phyloP scores from a whole-genome alignment of 2,888 invertebrate genomes.

The Nomada hirtipes region DNA sequence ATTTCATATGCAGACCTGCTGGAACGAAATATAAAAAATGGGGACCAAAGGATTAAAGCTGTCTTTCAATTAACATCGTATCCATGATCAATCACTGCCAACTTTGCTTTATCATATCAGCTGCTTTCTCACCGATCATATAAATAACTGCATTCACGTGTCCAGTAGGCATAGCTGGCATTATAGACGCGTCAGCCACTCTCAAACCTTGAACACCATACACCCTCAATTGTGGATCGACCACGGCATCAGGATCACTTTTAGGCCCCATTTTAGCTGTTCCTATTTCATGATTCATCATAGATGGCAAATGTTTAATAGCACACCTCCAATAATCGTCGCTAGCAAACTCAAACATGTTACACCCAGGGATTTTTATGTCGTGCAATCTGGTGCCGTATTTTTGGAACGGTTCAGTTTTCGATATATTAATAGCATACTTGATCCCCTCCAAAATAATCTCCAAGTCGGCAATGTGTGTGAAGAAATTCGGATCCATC shows the following conservation, averaged over 20 bases:
- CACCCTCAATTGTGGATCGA: slow-evolving; percentile 85
- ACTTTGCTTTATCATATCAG: slow-evolving; percentile 86
- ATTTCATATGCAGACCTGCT: no score
- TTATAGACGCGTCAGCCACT: slow-evolving; percentile 87
- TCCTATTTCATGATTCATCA: slow-evolving; percentile 88
- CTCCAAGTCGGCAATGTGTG: slow-evolving; percentile 85
- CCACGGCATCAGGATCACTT: slow-evolving; percentile 86
- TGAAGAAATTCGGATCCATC: slow-evolving; percentile 93
- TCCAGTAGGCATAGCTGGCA: slow-evolving; percentile 86
- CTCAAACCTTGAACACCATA: slow-evolving; percentile 85
- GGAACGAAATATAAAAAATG: neutral
- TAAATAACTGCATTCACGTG: slow-evolving; percentile 86
- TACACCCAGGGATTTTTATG: slow-evolving; percentile 86
- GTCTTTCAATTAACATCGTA: neutral
- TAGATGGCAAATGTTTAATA: slow-evolving; percentile 86
- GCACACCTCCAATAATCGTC: slow-evolving; percentile 89
- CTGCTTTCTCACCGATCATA: slow-evolving; percentile 87
- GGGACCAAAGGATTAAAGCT: neutral
- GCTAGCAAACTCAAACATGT: slow-evolving; percentile 84
- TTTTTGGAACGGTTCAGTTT: slow-evolving; percentile 84
- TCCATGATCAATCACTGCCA: slow-evolving; percentile 76
- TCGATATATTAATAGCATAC: slow-evolving; percentile 85
- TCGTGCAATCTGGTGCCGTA: slow-evolving; percentile 83
- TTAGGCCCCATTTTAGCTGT: slow-evolving; percentile 87
- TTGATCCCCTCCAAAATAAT: slow-evolving; percentile 85